phyloP scores from a whole-genome alignment of 2,113 vertebrate genomes.

The Protobothrops mucrosquamatus region DNA sequence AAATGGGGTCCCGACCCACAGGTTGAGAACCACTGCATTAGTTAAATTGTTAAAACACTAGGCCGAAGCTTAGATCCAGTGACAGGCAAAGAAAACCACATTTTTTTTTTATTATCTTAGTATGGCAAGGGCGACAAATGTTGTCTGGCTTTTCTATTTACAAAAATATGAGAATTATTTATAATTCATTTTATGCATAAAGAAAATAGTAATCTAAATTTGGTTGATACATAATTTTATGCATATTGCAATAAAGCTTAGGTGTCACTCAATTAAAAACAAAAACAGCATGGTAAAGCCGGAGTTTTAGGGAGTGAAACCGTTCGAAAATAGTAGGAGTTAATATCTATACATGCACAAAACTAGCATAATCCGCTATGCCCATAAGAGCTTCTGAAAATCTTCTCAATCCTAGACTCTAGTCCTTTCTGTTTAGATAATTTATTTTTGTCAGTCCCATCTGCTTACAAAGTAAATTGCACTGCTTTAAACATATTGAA shows the following conservation, averaged over 20 bases:
- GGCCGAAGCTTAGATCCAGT: not conserved
- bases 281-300: not conserved
- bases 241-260: not conserved
- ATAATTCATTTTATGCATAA: not conserved
- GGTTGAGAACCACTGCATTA: no score
- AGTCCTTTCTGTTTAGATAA: not conserved
- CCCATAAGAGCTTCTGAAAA: not conserved
- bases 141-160: not conserved
- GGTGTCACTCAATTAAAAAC: not conserved
- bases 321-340: not conserved
- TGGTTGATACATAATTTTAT: not conserved
- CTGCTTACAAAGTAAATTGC: not conserved
- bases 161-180: not conserved
- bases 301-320: not conserved
- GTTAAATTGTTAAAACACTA: not conserved
- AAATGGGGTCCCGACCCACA: no score
- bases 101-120: not conserved
- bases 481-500: not conserved
- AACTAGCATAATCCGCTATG: not conserved
- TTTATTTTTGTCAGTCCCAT: not conserved
- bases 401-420: not conserved
- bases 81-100: not conserved
- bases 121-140: not conserved
- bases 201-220: not conserved
- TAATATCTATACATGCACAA: not conserved